phyloP scores from a whole-genome alignment of 2,113 vertebrate genomes.

The Strigops habroptila region DNA sequence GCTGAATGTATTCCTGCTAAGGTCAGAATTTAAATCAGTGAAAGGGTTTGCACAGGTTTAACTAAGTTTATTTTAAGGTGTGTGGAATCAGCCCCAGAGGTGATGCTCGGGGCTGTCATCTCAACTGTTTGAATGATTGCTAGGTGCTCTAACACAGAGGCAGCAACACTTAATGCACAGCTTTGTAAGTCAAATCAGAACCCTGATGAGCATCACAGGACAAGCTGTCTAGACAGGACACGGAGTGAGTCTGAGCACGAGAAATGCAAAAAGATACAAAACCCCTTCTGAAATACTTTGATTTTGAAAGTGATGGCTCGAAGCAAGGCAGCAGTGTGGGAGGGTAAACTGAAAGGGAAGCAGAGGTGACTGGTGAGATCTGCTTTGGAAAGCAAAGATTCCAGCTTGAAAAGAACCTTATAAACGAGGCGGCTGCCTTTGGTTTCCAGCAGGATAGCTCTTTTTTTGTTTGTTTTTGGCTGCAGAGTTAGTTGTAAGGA shows the following conservation, averaged over 20 bases:
- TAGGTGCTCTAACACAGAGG: background rate
- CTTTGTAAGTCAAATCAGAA: background rate
- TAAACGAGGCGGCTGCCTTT: background rate
- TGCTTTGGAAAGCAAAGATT: slow-evolving; percentile 5
- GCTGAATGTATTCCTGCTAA: background rate
- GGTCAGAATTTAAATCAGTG: background rate
- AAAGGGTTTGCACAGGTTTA: background rate
- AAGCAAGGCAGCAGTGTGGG: background rate
- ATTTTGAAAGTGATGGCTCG: background rate
- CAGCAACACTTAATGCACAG: background rate
- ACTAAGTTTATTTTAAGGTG: background rate
- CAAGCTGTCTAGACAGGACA: background rate
- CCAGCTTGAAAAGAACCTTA: background rate
- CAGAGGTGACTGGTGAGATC: background rate
- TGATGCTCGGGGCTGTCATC: background rate
- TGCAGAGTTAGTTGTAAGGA: background rate
- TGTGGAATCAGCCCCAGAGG: background rate
- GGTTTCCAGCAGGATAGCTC: background rate
- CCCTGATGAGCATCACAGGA: background rate
- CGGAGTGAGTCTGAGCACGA: background rate
- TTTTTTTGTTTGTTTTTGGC: background rate
- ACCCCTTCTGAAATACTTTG: background rate
- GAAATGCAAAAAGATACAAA: background rate
- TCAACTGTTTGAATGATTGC: background rate
- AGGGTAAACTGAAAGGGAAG: background rate